phyloP scores from a whole-genome alignment of 1,140 invertebrate species.

The Nylanderia fulva region DNA sequence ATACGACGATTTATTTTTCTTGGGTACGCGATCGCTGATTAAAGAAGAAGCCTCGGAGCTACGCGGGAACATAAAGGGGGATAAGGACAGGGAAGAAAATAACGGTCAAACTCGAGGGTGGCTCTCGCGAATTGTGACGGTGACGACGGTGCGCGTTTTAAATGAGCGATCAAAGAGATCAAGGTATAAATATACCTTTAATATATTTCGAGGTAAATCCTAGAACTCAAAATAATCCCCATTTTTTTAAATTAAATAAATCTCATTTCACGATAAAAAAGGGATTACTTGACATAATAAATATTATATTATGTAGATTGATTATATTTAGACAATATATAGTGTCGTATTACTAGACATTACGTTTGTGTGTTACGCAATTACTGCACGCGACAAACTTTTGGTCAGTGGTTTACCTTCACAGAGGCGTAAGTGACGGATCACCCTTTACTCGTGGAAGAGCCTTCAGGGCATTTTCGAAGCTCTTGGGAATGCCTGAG shows the following conservation, averaged over 20 bases:
- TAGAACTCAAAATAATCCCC: no score
- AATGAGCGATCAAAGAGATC: conserved; percentile 4
- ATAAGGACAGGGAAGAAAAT: conserved; percentile 4
- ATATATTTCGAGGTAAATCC: no score
- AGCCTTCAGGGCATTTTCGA: background rate
- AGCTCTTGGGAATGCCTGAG: background rate
- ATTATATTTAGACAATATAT: no score
- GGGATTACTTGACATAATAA: no score
- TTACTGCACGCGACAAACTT: conserved; percentile 6
- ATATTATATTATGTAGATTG: no score
- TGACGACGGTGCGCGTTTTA: background rate
- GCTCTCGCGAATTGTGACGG: background rate
- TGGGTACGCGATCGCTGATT: conserved; percentile 77
- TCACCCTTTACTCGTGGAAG: conserved; percentile 7
- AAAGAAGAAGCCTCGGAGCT: conserved; percentile 64
- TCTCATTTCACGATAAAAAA: no score
- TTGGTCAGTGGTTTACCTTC: conserved; percentile 5
- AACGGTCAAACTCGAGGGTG: background rate
- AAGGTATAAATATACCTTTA: no score
- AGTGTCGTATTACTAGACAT: no score
- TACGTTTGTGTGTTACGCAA: conserved; percentile 4
- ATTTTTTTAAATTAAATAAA: no score
- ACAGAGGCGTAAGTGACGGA: conserved; percentile 19
- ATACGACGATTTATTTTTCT: conserved; percentile 81
- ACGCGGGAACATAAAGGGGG: conserved; percentile 4